A percentile compares a stretch with the other conserved stretches of the same genome.
These are phyloP conservation scores for Orthosia incerta DNA, from an alignment of 2,888 invertebrate genomes.

Conservation along the genomic window DNA sequence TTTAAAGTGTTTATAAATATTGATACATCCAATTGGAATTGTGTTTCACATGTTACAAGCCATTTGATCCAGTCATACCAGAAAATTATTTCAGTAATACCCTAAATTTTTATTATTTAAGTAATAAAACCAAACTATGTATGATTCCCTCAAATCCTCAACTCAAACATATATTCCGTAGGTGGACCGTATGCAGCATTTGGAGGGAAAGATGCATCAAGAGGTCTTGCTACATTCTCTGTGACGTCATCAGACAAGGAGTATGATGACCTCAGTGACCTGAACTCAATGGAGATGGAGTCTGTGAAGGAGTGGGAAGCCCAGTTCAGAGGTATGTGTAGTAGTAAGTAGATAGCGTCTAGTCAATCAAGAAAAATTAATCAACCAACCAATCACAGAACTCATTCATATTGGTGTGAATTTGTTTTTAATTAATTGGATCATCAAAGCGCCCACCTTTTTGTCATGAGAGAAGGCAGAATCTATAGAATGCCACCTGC, in stretches of 20 bases:
- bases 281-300: slow-evolving; percentile 98
- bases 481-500: too few relatives aligned
- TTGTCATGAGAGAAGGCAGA: background rate
- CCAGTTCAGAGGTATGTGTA: slow-evolving; percentile 96
- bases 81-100: background rate
- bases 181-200: slow-evolving; percentile 98
- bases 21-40: background rate
- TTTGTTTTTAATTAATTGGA: slow-evolving; percentile 2
- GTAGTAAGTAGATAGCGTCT: slow-evolving; percentile 8
- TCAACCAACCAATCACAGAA: slow-evolving; percentile 25
- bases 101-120: background rate
- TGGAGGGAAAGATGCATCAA: slow-evolving; percentile 98
- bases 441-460: background rate
- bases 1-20: slow-evolving; percentile 6
- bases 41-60: too few relatives aligned
- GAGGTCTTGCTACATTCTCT: slow-evolving; percentile 98
- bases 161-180: slow-evolving; percentile 75
- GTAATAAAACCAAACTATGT: background rate
- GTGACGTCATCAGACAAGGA: slow-evolving; percentile 95
- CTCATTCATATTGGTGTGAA: background rate
- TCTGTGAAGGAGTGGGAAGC: slow-evolving; percentile 99
- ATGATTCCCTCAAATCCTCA: background rate
- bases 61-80: too few relatives aligned
- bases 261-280: slow-evolving; percentile 98
- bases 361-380: slow-evolving; percentile 14